Percentiles rank a stretch among this genome's conserved stretches.
Evolutionary conservation across 1,140 invertebrate species (phyloP).

Genomic region (Neodiprion virginianus): DNA sequence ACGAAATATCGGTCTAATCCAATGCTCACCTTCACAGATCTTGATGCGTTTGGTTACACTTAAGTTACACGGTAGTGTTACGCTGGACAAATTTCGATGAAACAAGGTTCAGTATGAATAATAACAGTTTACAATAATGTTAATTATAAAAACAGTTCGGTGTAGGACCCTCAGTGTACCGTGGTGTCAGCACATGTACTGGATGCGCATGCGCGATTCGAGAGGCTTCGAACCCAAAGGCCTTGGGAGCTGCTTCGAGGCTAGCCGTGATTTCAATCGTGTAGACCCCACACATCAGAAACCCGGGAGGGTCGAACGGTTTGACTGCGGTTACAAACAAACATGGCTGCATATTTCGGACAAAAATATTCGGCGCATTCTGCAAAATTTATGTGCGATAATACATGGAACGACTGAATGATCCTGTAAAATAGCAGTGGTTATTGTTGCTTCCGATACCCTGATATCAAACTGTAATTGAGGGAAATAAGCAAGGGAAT

Average conservation of each 20-base stretch:
- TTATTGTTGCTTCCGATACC: background rate
- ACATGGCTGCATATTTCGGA: background rate
- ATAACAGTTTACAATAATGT: constrained; percentile 38
- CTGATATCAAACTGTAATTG: too few species aligned
- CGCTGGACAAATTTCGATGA: background rate
- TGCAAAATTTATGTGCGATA: too few species aligned
- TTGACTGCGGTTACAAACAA: background rate
- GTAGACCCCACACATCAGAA: background rate
- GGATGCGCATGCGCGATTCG: background rate
- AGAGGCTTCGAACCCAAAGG: constrained; percentile 5
- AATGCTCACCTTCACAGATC: background rate
- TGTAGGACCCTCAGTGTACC: constrained; percentile 36
- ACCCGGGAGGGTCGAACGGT: constrained; percentile 3
- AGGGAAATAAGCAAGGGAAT: too few species aligned
- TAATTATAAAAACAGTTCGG: constrained; percentile 49
- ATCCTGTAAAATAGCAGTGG: background rate
- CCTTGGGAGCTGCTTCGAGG: background rate
- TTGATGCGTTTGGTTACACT: background rate
- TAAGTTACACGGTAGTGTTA: background rate
- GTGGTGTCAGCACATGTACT: constrained; percentile 49
- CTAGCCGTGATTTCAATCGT: background rate
- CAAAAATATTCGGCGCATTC: background rate
- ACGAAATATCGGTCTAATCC: background rate
- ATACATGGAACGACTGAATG: too few species aligned
- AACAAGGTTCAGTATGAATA: constrained; percentile 16